These are phyloP conservation scores for Greenwoodochromis staneri DNA, from an alignment of 2,113 vertebrate genomes.

Conservation along the genomic window DNA sequence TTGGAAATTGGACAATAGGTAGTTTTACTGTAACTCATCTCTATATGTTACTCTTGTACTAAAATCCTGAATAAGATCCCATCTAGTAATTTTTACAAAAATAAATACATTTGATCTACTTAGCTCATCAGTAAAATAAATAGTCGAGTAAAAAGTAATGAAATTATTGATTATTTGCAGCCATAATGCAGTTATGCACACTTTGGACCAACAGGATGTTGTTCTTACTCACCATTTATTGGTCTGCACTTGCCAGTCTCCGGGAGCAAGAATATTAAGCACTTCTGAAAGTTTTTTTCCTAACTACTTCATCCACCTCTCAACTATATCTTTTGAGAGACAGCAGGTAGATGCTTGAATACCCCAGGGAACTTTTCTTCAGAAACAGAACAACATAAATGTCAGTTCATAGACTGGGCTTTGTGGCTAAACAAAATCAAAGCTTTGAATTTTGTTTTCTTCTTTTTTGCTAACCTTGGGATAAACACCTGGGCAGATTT, in stretches of 20 bases:
- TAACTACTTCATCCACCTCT: not conserved
- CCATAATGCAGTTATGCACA: not conserved
- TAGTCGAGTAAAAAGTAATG: not conserved
- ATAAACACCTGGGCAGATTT: not conserved
- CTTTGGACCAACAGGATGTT: not conserved
- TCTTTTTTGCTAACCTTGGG: not conserved
- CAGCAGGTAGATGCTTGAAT: not conserved
- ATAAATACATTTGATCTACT: not conserved
- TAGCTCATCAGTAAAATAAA: not conserved
- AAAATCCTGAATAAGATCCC: not conserved
- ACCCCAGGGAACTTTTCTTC: not conserved
- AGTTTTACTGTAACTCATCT: not conserved
- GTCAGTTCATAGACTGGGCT: not conserved
- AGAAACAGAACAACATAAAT: slow-evolving; percentile 4
- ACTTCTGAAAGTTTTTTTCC: not conserved
- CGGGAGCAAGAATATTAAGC: not conserved
- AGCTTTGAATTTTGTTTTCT: not conserved
- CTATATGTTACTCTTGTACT: not conserved
- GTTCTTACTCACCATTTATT: not conserved
- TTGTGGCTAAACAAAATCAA: slow-evolving; percentile 12
- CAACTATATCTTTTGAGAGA: not conserved
- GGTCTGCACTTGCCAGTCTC: not conserved
- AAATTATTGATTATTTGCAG: not conserved
- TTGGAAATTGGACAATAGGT: not conserved
- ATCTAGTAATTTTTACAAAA: not conserved